Evolutionary conservation across 53 echinoderm and acorn worm genomes (phyloP), one percentile per base, ranked within the genome.

Genomic region (Crossaster papposus): DNA sequence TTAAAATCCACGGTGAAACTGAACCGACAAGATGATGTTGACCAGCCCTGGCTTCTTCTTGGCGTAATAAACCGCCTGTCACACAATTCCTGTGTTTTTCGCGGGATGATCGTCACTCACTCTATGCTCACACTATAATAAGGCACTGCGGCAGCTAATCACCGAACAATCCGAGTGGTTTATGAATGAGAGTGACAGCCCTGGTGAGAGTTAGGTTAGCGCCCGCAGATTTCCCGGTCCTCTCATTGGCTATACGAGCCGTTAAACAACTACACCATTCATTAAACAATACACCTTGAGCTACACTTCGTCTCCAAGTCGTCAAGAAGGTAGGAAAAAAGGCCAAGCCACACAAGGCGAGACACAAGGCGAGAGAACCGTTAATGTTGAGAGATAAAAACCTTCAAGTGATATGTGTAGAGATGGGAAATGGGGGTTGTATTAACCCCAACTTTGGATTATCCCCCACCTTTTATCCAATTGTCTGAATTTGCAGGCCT

Each of bases 391-490:
- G 32, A 83, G 80, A 83, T 70, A 20, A 31, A 71, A 2, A 31
- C 22, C 20, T 58, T 63, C 15, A 14, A 83, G 68, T 83, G 31
- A 70, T 70, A 3, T 36, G 50, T 78, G 78, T 20, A 76, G 13
- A 36, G 15, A 35, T 38, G 18, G 13, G 24, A 35, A 13, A 70
- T 15, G 65, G 70, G 83, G 83, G 83, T 20, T 64, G 82, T 70
- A 53, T 84, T 53, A 30, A 36, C 72, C 84, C 18, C 44, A 51
- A 24, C 64, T 77, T 70, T 24, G 86, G 93, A 93, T 93, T 93
- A 93, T 89, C 90, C 23, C 68, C 80, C 80, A 86, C 79, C 89
- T 93, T n/a, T n/a, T 93, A 90, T 93, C 90, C 93, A 93, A 93
- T 93, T 92, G 92, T 89, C 79, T 83, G 79, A 83, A 85, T 70